Conservation (phyloP, 2,888 invertebrate species). For the Itoplectis maculator region DNA sequence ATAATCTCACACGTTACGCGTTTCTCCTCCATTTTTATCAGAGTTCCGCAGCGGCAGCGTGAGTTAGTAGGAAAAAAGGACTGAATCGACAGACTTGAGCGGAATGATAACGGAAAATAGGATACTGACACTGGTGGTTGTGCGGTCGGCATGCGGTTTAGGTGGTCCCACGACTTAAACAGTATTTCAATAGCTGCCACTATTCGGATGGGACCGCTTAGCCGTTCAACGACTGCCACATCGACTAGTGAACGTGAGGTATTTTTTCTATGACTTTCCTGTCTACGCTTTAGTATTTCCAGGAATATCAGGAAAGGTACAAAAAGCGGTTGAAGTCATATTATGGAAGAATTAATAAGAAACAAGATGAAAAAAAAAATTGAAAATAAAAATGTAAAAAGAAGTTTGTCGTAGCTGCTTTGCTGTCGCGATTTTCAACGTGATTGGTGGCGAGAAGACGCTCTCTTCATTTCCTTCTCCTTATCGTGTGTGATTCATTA, state of each 20-base stretch:
- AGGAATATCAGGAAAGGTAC: no score
- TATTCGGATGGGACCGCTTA: background rate
- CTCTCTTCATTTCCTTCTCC: conserved; percentile 20
- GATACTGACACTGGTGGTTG: background rate
- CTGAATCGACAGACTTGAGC: background rate
- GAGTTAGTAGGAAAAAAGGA: conserved; percentile 54
- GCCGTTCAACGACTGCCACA: no score
- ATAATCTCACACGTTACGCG: conserved; percentile 30
- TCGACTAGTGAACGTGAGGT: no score
- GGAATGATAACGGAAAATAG: conserved; percentile 1
- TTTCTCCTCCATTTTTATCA: conserved; percentile 19
- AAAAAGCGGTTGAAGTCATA: no score
- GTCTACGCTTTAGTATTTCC: no score
- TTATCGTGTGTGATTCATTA: background rate
- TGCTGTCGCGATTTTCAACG: background rate
- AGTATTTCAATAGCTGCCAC: background rate
- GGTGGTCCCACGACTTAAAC: background rate
- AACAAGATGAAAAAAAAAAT: conserved; percentile 1
- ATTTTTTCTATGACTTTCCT: no score
- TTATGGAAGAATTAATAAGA: background rate
- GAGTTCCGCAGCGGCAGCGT: conserved; percentile 33
- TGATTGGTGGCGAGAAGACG: background rate
- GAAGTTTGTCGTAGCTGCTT: background rate
- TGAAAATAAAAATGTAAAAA: conserved; percentile 19
- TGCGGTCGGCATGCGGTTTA: no score